Base-by-base conservation (phyloP, 2,797 vertebrate genomes). In the Dallia pectoralis region DNA sequence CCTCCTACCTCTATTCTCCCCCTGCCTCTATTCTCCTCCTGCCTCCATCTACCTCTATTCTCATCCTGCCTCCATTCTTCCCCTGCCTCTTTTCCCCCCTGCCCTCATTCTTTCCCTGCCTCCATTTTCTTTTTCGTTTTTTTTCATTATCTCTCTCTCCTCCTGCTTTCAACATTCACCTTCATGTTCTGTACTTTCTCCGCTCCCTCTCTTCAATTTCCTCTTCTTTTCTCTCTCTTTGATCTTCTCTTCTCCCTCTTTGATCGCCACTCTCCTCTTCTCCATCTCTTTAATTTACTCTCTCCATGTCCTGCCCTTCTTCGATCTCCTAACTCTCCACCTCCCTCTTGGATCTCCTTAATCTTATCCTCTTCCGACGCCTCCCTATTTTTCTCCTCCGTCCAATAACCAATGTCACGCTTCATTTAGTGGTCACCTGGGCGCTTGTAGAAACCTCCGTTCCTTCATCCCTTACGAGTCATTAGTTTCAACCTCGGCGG, bases 351-450 rank as follows among this genome's bases (percentile, higher is more conserved):
- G 1, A 1, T 51, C 6, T 51, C 49, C 48, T 16, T 18, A 49
- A 49, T 22, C 6, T n/a, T 7, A 1, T 8, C 2, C 0, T 56
- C 51, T 25, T 56, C 51, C n/a, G 9, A 53, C 53, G 71, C 79
- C 67, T 79, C 67, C 27, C 77, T 79, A 56, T 69, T 68, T 67
- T 8, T 65, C 2, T 62, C 2, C 65, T 65, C 70, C 74, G 69
- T 77, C 79, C 74, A 77, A 72, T 81, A 86, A 77, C 81, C 80
- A 86, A 79, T 79, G 82, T 71, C 77, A 76, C 27, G 75, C 82
- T 80, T 87, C 85, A 91, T 90, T 89, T 87, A 64, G 78, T 40
- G 73, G 79, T 74, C 75, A 56, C 78, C 76, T 78, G 40, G 68
- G 79, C 75, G 78, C 74, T 77, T 71, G 71, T 29, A 75, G 81